Base-by-base conservation (phyloP, 2,797 vertebrate species). In the Taeniopygia guttata region DNA sequence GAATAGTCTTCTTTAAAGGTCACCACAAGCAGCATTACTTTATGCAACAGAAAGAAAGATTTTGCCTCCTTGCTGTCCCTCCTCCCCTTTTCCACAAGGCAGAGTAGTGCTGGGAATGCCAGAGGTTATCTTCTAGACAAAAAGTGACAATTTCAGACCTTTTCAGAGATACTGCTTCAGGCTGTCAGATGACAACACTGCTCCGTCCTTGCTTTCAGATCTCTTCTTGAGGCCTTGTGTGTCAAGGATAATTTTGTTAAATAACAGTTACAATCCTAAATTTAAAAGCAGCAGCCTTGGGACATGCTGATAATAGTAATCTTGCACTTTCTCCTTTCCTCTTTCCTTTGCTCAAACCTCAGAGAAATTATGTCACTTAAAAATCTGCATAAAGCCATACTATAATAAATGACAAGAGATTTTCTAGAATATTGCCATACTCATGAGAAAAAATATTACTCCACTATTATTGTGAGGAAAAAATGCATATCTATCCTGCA, bases 201-300 rank as follows among this genome's bases (percentile, higher is more conserved):
- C 20, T 75, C 58, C 83, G 80, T 52, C 85, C 73, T 93, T 81
- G 87, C 29, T 84, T 93, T 89, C 79, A 94, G 76, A 91, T n/a
- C 58, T 90, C 84, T 89, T 94, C 93, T 80, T 40, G n/a, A 94
- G 85, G 87, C 89, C 85, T 90, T 19, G n/a, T 10, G 55, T 90
- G 95, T 94, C 96, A 94, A 84, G 69, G 69, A 88, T 86, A 93
- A 91, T 96, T 94, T 80, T 75, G 51, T 93, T 94, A 94, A 94
- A 86, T 81, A 94, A 85, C 62, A 86, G 66, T 51, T 94, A 87
- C 60, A 94, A 88, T 81, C 79, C 90, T 81, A 93, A 90, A 84
- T 86, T 84, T 91, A 86, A 95, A 95, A 94, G 54, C 77, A 90
- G 55, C 62, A 73, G 87, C 90, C 90, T 90, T 93, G 55, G 93